These are phyloP conservation scores for Lycaena phlaeas DNA, from an alignment of 2,888 invertebrate species.

Conservation along the genomic window DNA sequence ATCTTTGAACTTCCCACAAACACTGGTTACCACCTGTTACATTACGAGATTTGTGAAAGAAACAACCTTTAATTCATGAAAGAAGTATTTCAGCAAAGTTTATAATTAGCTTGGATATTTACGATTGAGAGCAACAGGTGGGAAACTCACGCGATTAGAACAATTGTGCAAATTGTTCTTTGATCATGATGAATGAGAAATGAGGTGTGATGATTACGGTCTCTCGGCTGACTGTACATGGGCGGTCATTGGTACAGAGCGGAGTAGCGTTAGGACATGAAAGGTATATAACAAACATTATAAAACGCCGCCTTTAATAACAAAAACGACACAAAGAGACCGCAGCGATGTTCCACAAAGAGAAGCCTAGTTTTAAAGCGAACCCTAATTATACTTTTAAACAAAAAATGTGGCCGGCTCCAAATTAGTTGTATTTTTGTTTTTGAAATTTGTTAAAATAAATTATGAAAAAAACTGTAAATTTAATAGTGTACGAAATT, in stretches of 20 bases:
- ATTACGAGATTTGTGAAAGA: constrained; percentile 1
- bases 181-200: constrained; percentile 6
- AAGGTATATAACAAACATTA: neutral
- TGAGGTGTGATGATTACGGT: constrained; percentile 2
- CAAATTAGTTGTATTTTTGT: neutral
- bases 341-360: neutral
- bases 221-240: neutral
- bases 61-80: too few relatives aligned
- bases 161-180: constrained; percentile 3
- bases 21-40: neutral
- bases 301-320: neutral
- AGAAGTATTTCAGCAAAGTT: constrained; percentile 6
- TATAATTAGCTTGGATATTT: constrained; percentile 8
- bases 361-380: constrained; percentile 1
- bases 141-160: constrained; percentile 3
- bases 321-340: constrained; percentile 4
- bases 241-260: neutral
- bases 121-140: constrained; percentile 11
- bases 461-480: neutral
- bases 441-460: constrained; percentile 1
- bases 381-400: constrained; percentile 5
- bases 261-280: neutral
- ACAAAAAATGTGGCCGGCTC: constrained; percentile 3
- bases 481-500: neutral
- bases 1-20: too few relatives aligned